Conservation (phyloP, 2,797 vertebrate species). For the Brachymystax lenok region DNA sequence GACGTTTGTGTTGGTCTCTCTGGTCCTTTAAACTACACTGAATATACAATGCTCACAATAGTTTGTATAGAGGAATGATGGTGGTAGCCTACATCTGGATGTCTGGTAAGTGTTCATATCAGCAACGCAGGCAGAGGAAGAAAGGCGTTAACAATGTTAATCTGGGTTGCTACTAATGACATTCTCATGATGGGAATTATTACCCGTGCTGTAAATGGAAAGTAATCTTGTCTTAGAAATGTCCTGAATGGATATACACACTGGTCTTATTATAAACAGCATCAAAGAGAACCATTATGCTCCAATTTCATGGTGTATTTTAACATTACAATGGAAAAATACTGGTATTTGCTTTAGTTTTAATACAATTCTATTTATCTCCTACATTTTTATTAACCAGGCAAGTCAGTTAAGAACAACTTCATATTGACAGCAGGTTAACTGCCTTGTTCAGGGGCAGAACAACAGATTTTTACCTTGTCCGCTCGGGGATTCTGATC, state of each 20-base stretch:
- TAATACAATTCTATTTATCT: too few relatives aligned
- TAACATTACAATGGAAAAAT: too few relatives aligned
- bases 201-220: background rate
- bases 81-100: constrained; percentile 5
- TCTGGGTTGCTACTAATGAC: background rate
- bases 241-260: background rate
- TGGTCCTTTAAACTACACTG: too few relatives aligned
- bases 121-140: background rate
- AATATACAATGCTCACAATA: too few relatives aligned
- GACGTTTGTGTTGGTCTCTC: too few relatives aligned
- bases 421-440: too few relatives aligned
- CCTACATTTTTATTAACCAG: too few relatives aligned
- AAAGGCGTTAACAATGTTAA: background rate
- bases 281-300: background rate
- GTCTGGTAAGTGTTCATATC: background rate
- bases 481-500: too few relatives aligned
- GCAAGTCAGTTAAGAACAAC: too few relatives aligned
- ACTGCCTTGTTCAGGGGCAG: too few relatives aligned
- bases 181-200: background rate
- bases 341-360: too few relatives aligned
- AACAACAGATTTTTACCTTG: too few relatives aligned
- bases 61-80: background rate
- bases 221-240: background rate
- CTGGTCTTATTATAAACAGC: background rate
- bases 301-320: background rate